Evolutionary conservation across 1,140 invertebrate species (phyloP).

Genomic region (Cydia pomonella): DNA sequence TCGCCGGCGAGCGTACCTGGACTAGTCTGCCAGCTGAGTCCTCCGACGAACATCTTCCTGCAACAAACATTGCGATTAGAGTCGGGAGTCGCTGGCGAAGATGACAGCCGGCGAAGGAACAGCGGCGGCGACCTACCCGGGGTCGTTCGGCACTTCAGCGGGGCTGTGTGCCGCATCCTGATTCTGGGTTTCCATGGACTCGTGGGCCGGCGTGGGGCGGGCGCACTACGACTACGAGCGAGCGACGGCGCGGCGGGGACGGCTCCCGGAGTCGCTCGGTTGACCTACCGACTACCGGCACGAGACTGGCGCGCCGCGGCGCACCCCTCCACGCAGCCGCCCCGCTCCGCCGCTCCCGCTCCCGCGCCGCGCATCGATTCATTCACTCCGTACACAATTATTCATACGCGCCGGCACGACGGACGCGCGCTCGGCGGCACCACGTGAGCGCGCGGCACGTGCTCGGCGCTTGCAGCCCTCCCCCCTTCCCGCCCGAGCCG

Average conservation of each 20-base stretch:
- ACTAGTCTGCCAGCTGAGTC: constrained; percentile 99
- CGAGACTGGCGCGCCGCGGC: constrained; percentile 84
- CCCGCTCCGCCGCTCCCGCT: constrained; percentile 50
- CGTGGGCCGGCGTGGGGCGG: constrained; percentile 64
- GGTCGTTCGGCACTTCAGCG: constrained; percentile 93
- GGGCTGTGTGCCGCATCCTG: constrained; percentile 89
- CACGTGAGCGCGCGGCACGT: constrained; percentile 75
- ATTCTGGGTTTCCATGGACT: constrained; percentile 86
- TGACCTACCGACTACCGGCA: constrained; percentile 88
- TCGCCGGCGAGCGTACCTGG: constrained; percentile 89
- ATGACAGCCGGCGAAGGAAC: constrained; percentile 51
- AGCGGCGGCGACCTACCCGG: constrained; percentile 85
- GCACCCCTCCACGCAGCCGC: constrained; percentile 72
- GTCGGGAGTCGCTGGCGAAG: constrained; percentile 50
- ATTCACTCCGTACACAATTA: constrained; percentile 76
- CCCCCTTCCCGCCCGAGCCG: constrained; percentile 44
- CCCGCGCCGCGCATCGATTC: constrained; percentile 69
- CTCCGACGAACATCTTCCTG: constrained; percentile 99
- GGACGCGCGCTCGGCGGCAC: constrained; percentile 59
- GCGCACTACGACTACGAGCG: constrained; percentile 82
- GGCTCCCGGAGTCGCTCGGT: constrained; percentile 84
- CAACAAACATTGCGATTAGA: constrained; percentile 82
- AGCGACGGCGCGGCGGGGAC: constrained; percentile 83
- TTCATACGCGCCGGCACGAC: constrained; percentile 70
- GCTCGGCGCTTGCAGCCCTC: constrained; percentile 51